Evolutionary conservation across 2,113 vertebrate genomes (phyloP).

Genomic region (Protobothrops mucrosquamatus): DNA sequence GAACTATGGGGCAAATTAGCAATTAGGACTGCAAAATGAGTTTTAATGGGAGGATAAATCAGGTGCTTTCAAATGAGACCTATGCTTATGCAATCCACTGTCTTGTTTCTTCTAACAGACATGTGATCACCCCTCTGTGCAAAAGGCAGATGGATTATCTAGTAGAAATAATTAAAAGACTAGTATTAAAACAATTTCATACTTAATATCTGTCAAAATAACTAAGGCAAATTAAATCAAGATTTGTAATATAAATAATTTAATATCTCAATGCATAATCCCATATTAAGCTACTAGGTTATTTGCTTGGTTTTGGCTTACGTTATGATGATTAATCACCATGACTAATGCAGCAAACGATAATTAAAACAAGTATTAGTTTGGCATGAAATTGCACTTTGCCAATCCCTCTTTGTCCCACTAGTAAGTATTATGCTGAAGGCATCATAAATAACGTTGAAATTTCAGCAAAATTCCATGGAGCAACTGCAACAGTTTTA

Average conservation of each 20-base stretch:
- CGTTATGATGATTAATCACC: background rate
- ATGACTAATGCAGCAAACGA: background rate
- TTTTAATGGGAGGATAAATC: background rate
- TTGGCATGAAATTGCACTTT: background rate
- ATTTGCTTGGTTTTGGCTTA: background rate
- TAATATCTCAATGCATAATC: background rate
- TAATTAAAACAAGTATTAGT: background rate
- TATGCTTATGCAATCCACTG: background rate
- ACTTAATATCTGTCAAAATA: background rate
- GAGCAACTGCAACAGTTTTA: background rate
- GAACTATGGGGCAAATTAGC: background rate
- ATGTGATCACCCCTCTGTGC: background rate
- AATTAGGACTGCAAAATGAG: background rate
- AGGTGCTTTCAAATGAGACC: background rate
- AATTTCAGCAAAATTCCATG: background rate
- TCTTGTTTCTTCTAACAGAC: background rate
- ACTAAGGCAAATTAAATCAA: background rate
- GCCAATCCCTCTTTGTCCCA: background rate
- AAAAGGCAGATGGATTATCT: background rate
- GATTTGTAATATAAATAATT: background rate
- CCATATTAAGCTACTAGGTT: background rate
- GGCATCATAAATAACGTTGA: background rate
- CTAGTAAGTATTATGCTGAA: background rate
- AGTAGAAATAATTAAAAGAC: background rate
- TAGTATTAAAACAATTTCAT: background rate